Conservation (phyloP, 92 coral and sea anemone genomes). For the Porites evermanni region DNA sequence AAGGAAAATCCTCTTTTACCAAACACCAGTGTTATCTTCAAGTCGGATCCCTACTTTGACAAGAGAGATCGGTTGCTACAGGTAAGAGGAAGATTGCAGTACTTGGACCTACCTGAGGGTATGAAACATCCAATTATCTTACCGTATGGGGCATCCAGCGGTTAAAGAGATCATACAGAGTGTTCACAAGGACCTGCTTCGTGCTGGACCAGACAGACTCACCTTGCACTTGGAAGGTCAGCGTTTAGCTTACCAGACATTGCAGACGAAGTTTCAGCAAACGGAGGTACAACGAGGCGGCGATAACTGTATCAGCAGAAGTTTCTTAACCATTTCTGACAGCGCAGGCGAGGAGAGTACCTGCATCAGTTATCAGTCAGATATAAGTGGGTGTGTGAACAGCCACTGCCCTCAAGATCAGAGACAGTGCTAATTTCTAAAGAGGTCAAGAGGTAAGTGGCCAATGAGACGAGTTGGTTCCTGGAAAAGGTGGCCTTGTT, state of each 20-base stretch:
- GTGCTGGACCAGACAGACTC: slow-evolving; percentile 25
- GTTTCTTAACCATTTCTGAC: slow-evolving; percentile 23
- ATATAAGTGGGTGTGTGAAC: no score
- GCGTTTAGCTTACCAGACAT: slow-evolving; percentile 20
- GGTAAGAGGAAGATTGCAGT: slow-evolving; percentile 18
- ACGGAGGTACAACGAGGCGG: slow-evolving; percentile 2
- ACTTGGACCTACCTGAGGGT: slow-evolving; percentile 33
- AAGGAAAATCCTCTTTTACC: background rate
- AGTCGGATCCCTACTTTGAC: background rate
- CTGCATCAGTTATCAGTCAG: no score
- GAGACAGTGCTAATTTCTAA: background rate
- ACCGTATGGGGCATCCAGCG: background rate
- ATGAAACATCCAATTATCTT: slow-evolving; percentile 37
- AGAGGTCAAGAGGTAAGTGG: slow-evolving; percentile 9
- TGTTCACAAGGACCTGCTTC: slow-evolving; percentile 19
- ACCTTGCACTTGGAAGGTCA: slow-evolving; percentile 48
- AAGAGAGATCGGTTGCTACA: background rate
- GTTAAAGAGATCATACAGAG: slow-evolving; percentile 4
- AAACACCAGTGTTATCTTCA: slow-evolving; percentile 31
- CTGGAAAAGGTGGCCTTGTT: slow-evolving; percentile 30
- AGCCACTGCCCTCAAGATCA: background rate
- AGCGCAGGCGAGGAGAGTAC: slow-evolving; percentile 23
- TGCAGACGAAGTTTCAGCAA: slow-evolving; percentile 14
- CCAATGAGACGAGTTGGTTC: background rate
- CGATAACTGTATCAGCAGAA: slow-evolving; percentile 41